phyloP scores from a whole-genome alignment of 2,113 vertebrate genomes.

The Nothobranchius furzeri region DNA sequence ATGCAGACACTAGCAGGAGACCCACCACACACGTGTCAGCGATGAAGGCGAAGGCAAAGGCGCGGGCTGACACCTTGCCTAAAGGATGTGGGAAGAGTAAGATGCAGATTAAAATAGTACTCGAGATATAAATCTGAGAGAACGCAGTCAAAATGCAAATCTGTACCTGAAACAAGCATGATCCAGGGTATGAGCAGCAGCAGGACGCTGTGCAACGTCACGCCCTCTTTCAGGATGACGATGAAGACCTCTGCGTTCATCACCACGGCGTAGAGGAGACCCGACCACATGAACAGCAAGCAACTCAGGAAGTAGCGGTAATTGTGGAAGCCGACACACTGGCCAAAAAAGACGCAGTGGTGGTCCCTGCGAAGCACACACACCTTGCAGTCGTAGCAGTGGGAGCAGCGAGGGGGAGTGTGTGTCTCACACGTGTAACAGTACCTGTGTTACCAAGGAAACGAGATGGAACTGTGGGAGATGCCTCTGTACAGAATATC shows the following conservation, averaged over 20 bases:
- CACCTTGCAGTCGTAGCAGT: slow-evolving; percentile 87
- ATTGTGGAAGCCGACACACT: slow-evolving; percentile 87
- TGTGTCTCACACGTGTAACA: slow-evolving; percentile 89
- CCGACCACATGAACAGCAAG: slow-evolving; percentile 81
- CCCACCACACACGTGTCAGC: slow-evolving; percentile 88
- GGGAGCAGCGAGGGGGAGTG: slow-evolving; percentile 87
- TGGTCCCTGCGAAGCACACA: slow-evolving; percentile 89
- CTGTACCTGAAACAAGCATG: slow-evolving; percentile 87
- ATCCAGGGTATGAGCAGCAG: slow-evolving; percentile 89
- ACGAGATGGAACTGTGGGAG: neutral
- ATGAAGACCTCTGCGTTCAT: slow-evolving; percentile 88
- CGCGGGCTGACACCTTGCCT: slow-evolving; percentile 85
- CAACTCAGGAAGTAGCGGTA: slow-evolving; percentile 88
- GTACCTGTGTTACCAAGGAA: slow-evolving; percentile 73
- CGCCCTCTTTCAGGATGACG: slow-evolving; percentile 82
- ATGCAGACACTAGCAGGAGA: slow-evolving; percentile 84
- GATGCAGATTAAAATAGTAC: neutral
- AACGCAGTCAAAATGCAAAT: too few species aligned
- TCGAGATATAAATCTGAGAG: neutral
- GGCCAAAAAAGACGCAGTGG: slow-evolving; percentile 90
- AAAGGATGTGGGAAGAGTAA: slow-evolving; percentile 5
- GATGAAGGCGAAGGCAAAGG: slow-evolving; percentile 87
- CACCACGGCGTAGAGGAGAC: slow-evolving; percentile 84
- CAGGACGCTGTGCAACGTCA: slow-evolving; percentile 82
- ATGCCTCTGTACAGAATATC: neutral